Base-by-base conservation (phyloP, 2,113 vertebrate genomes). In the Myrmophylax atrothorax region DNA sequence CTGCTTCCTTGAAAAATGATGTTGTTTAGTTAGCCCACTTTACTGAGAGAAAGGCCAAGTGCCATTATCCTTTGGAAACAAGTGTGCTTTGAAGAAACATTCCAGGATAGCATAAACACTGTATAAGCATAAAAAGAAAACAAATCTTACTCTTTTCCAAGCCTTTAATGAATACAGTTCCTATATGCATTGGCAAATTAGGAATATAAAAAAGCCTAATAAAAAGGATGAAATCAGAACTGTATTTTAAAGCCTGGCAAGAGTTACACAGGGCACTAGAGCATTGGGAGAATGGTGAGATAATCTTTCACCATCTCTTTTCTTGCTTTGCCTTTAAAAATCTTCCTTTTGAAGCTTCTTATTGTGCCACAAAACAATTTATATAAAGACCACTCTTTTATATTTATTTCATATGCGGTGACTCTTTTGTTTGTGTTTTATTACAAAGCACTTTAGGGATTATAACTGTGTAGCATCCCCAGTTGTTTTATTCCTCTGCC, bases 51-150 rank as follows among this genome's bases (percentile, higher is more conserved):
- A 62, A 49, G 33, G 76, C 42, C 23, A 74, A 60, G 10, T 42
- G 31, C 33, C 31, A 28, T 93, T 88, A 88, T 16, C 33, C 46
- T 84, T 69, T 77, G n/a, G 46, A 92, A 91, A 62, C 31, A 76
- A 93, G 19, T 67, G 52, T 55, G 55, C 42, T 94, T 90, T 84
- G 38, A 33, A 86, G 84, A 95, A 94, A 84, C 85, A 88, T 76
- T 86, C 75, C 17, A 74, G 87, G 58, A 62, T 6, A 66, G 17
- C 6, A 18, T 77, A 93, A 96, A 91, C 83, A 95, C 52, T 79
- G 14, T 52, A 47, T 68, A 93, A 90, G 42, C 42, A 42, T 50
- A 74, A 82, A 92, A 89, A 38, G 25, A 77, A 86, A 93, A 66
- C 52, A 81, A 83, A 17, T 70, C 4, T 62, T 68, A 63, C 33